Evolutionary conservation across 2,888 invertebrate species (phyloP).

Genomic region (Hypselothyrea guttata): DNA sequence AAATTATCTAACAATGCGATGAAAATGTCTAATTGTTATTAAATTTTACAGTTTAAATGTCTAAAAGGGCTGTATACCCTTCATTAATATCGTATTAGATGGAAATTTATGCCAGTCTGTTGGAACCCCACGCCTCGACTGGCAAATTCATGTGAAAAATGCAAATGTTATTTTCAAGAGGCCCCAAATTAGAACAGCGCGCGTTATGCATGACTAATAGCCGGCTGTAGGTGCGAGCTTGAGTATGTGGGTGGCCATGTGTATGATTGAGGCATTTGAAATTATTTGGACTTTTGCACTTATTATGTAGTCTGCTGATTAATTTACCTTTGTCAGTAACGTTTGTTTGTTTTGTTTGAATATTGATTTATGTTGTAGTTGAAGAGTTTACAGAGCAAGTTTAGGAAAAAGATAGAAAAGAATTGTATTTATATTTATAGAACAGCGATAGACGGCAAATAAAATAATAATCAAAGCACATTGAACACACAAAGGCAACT

Average conservation of each 20-base stretch:
- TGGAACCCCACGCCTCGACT: too few species aligned
- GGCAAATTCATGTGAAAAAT: constrained; percentile 52
- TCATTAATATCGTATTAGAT: constrained; percentile 35
- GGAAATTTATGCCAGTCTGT: constrained; percentile 45
- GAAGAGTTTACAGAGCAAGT: constrained; percentile 30
- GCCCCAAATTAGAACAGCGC: constrained; percentile 55
- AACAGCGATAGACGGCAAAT: constrained; percentile 38
- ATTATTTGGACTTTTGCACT: constrained; percentile 20
- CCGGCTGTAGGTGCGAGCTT: constrained; percentile 22
- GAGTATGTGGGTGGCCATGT: constrained; percentile 1
- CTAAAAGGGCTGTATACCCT: constrained; percentile 11
- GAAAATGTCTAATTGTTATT: neutral
- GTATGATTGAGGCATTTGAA: constrained; percentile 17
- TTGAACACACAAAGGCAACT: constrained; percentile 19
- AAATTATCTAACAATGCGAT: constrained; percentile 20
- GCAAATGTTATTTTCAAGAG: constrained; percentile 66
- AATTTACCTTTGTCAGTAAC: constrained; percentile 65
- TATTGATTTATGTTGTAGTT: constrained; percentile 43
- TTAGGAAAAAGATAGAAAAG: constrained; percentile 30
- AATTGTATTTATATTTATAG: constrained; percentile 32
- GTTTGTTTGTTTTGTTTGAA: constrained; percentile 31
- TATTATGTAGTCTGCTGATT: constrained; percentile 31
- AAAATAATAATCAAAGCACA: constrained; percentile 35
- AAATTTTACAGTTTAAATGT: constrained; percentile 3
- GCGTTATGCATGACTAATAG: constrained; percentile 55